Evolutionary conservation across 2,113 vertebrate species (phyloP).

Genomic region (Spheniscus mendiculus): DNA sequence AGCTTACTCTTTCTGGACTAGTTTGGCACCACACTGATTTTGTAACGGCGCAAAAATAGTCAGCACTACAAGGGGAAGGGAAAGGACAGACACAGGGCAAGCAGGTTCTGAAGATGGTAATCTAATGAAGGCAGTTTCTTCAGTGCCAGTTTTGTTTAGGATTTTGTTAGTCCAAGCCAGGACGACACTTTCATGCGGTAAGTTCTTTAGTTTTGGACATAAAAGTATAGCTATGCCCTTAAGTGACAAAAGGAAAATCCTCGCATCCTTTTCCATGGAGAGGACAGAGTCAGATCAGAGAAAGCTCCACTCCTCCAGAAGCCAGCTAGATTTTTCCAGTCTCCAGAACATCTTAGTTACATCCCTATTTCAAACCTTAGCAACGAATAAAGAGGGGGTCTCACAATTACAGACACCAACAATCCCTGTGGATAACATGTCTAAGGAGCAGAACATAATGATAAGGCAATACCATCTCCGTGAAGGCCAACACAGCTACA

Average conservation of each 20-base stretch:
- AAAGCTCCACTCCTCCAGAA: neutral
- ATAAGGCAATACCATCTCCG: neutral
- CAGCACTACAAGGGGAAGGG: neutral
- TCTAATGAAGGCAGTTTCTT: neutral
- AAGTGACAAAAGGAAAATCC: neutral
- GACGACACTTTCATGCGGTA: neutral
- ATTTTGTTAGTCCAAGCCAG: neutral
- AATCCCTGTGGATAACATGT: accelerated
- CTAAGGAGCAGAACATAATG: neutral
- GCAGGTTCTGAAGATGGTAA: neutral
- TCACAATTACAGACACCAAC: neutral
- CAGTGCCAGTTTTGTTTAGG: neutral
- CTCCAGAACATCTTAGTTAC: neutral
- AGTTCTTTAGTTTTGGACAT: neutral
- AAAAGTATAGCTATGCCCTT: neutral
- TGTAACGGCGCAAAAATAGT: neutral
- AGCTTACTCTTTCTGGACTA: neutral
- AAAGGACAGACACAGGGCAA: neutral
- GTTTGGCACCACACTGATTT: neutral
- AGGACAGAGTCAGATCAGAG: neutral
- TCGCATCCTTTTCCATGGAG: neutral
- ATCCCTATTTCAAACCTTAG: neutral
- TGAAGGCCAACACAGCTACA: neutral
- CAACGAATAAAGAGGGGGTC: neutral
- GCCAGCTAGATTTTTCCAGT: neutral